phyloP scores from a whole-genome alignment of 2,888 invertebrate species.

The Cryptosula pallasiana region DNA sequence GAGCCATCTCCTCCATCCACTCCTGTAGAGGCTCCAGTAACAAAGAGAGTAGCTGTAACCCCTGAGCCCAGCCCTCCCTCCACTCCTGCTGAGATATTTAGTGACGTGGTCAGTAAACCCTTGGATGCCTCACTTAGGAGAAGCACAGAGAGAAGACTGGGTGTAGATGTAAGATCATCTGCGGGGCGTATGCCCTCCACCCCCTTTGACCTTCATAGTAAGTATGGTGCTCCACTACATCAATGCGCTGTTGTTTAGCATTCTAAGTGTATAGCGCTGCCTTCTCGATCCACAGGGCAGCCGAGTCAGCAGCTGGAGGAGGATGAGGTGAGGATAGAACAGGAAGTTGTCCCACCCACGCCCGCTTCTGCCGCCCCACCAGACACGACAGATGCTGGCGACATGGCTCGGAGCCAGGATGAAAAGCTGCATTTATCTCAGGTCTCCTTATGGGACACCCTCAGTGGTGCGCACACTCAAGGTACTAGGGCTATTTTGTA shows the following conservation, averaged over 20 bases:
- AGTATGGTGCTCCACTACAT: not conserved
- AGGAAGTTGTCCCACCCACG: not conserved
- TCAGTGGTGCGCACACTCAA: slow-evolving; percentile 10
- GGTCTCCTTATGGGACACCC: slow-evolving; percentile 23
- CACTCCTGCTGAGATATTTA: not conserved
- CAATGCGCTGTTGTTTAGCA: not conserved
- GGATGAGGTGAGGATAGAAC: not conserved
- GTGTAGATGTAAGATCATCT: not conserved
- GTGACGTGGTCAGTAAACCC: not conserved
- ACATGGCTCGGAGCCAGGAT: not conserved
- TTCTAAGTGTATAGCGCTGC: not conserved
- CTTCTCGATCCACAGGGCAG: not conserved
- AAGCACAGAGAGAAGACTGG: not conserved
- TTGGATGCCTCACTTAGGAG: not conserved
- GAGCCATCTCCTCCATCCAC: not conserved
- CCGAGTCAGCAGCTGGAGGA: not conserved
- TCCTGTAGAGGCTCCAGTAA: not conserved
- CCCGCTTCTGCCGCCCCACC: not conserved
- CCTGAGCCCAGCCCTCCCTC: slow-evolving; percentile 22
- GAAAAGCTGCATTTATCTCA: slow-evolving; percentile 19
- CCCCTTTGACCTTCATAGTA: not conserved
- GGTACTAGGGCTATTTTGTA: too few relatives aligned
- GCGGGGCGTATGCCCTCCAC: slow-evolving; percentile 8
- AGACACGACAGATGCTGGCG: not conserved
- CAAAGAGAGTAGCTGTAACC: not conserved